A percentile compares a stretch with the other conserved stretches of the same genome.
These are phyloP conservation scores for Etheostoma nigrum DNA, from an alignment of 2,797 vertebrate species.

Conservation along the genomic window DNA sequence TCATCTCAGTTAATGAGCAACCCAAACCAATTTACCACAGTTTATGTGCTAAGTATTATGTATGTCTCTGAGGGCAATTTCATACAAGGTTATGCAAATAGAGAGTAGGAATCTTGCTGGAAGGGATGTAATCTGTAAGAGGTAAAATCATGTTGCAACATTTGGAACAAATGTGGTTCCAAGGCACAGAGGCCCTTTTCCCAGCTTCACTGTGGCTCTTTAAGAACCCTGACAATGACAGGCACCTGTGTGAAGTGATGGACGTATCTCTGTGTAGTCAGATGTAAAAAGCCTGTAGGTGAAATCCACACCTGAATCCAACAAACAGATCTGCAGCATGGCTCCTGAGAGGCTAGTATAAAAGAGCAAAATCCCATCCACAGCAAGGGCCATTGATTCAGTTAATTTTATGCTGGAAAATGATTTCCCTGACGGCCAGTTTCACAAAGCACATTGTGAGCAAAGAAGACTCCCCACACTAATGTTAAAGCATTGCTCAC, in stretches of 20 bases:
- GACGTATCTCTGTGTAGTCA: conserved; percentile 63
- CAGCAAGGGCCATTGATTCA: conserved; percentile 84
- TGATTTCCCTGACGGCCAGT: conserved; percentile 85
- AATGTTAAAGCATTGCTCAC: conserved; percentile 77
- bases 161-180: conserved; percentile 51
- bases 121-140: conserved; percentile 57
- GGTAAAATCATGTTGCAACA: conserved; percentile 57
- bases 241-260: conserved; percentile 66
- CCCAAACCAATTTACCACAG: conserved; percentile 64
- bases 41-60: conserved; percentile 64
- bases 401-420: conserved; percentile 86
- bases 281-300: conserved; percentile 67
- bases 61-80: conserved; percentile 66
- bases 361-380: conserved; percentile 76
- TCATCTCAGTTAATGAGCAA: conserved; percentile 64
- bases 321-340: conserved; percentile 59
- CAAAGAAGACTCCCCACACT: conserved; percentile 71
- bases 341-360: conserved; percentile 75
- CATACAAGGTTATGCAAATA: conserved; percentile 74
- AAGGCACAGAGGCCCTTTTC: conserved; percentile 59
- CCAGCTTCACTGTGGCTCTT: conserved; percentile 46
- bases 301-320: conserved; percentile 70
- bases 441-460: conserved; percentile 74
- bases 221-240: conserved; percentile 71
- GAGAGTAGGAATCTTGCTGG: conserved; percentile 45